Conservation (phyloP, 2,888 invertebrate species). For the Leistus spinibarbis region DNA sequence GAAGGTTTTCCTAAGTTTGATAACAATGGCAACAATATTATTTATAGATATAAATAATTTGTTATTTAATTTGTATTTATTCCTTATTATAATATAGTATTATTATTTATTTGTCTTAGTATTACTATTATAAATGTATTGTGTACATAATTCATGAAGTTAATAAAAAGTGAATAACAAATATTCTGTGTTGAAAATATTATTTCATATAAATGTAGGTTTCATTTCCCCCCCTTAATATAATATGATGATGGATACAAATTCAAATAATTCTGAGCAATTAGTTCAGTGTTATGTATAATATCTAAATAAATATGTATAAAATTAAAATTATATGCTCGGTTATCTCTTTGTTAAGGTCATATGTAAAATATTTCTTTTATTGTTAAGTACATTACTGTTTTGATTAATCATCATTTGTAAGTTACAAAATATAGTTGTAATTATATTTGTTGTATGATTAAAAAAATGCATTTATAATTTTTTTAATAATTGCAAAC, state of each 20-base stretch:
- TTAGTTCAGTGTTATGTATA: not conserved
- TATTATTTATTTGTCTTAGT: conserved; percentile 2
- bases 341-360: not conserved
- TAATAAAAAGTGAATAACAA: not conserved
- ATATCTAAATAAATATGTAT: not conserved
- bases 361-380: not conserved
- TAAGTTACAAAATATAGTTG: not conserved
- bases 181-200: too few relatives aligned
- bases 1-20: too few relatives aligned
- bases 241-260: not conserved
- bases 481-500: not conserved
- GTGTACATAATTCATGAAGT: not conserved
- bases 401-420: not conserved
- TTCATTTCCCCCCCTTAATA: too few relatives aligned
- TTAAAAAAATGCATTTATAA: not conserved
- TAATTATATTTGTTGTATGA: not conserved
- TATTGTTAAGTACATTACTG: not conserved
- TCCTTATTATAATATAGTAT: not conserved
- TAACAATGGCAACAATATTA: not conserved
- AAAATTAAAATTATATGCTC: not conserved
- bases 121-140: not conserved
- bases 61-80: not conserved
- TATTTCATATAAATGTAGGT: too few relatives aligned
- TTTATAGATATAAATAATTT: not conserved
- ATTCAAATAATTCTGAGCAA: not conserved